Evolutionary conservation across 2,888 invertebrate genomes (phyloP), one percentile per base, ranked within the genome.

Genomic region (Rotaria macrura): DNA sequence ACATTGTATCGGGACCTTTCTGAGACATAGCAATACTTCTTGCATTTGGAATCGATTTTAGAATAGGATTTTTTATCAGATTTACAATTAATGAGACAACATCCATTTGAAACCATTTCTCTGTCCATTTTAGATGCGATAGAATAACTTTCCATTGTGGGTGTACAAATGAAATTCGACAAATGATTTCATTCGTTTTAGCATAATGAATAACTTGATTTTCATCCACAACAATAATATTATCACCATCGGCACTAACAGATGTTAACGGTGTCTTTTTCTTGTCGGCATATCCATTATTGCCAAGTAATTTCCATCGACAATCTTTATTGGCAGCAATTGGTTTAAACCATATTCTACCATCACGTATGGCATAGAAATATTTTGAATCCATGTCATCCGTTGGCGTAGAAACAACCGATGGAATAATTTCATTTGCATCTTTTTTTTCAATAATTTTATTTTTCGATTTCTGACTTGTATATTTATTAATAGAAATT

Each of bases 131-230:
- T 2, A 79, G 43, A 14, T 12, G 17, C 43, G 79, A 79, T 79
- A n/a, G 38, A 79, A 79, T 43, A 25, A 79, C 43, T 43, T 43
- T 23, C 79, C 79, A 79, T 43, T 79, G 40, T 40, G 79, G 79
- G 43, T 43, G 43, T 20, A 43, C n/a, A 43, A 79, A 79, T 43
- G 79, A 79, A 79, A 79, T 43, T 79, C 43, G 9, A 43, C 79
- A 79, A 43, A 79, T 43, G 14, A 79, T 20, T 79, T n/a, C 12
- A 43, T 79, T 79, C 5, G 40, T 79, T 79, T 79, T 79, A 4
- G 43, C 79, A 79, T 79, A 79, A 79, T 79, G 79, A 79, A 79
- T 79, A 12, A 20, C n/a, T 79, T 79, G 43, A 79, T 79, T 79
- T 79, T 79, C 3, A 43, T 79, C 79, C 25, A 79, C n/a, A 20